Evolutionary conservation across 2,797 vertebrate species (phyloP).

Genomic region (Channa striata): DNA sequence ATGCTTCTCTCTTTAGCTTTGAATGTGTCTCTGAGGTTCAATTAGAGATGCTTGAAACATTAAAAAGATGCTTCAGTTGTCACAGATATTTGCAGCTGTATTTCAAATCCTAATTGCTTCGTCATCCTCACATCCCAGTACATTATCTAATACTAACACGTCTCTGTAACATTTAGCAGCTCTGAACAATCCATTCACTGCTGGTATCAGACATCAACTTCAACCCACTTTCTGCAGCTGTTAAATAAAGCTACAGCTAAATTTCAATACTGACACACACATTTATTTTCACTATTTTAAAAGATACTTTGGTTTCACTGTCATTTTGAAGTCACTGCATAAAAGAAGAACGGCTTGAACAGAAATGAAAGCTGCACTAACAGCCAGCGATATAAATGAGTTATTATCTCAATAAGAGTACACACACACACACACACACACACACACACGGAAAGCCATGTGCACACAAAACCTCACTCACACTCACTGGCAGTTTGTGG

Average conservation of each 20-base stretch:
- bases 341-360: slow-evolving; percentile 1
- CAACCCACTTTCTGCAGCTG: background rate
- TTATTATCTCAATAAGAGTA: slow-evolving; percentile 27
- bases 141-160: background rate
- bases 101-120: too few relatives aligned
- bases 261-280: slow-evolving; percentile 11
- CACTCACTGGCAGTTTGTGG: slow-evolving; percentile 26
- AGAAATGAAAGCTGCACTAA: slow-evolving; percentile 1
- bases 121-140: too few relatives aligned
- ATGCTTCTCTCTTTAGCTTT: too few relatives aligned
- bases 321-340: slow-evolving; percentile 26
- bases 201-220: slow-evolving; percentile 1
- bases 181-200: background rate
- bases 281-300: background rate
- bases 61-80: too few relatives aligned
- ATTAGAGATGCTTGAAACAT: too few relatives aligned
- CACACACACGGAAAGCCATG: background rate
- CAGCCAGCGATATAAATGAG: slow-evolving; percentile 27
- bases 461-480: slow-evolving; percentile 3
- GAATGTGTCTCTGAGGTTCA: too few relatives aligned
- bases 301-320: slow-evolving; percentile 1
- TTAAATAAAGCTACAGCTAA: background rate
- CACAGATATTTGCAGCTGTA: too few relatives aligned
- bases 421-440: slow-evolving; percentile 2
- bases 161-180: slow-evolving; percentile 6